Conservation (phyloP, 2,113 vertebrate genomes). For the Nansenia antarctica region DNA sequence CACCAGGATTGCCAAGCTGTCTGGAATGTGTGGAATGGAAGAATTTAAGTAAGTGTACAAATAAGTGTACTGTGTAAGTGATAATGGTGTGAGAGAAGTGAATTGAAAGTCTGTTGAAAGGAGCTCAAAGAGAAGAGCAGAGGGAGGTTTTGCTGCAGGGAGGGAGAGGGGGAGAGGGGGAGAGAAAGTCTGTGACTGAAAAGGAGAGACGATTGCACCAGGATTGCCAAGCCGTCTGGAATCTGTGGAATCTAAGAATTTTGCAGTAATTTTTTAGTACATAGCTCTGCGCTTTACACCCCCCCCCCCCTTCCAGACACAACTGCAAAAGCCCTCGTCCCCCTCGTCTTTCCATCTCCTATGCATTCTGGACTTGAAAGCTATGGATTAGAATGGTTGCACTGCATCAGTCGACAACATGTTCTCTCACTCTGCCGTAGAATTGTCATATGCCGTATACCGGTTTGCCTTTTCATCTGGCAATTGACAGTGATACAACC, state of each 20-base stretch:
- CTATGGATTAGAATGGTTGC: constrained; percentile 35
- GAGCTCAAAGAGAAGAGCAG: too few species aligned
- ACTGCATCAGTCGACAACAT: constrained; percentile 27
- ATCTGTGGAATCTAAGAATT: constrained; percentile 27
- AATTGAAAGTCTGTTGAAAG: constrained; percentile 50
- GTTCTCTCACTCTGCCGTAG: constrained; percentile 28
- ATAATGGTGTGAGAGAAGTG: constrained; percentile 32
- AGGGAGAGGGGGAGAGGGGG: too few species aligned
- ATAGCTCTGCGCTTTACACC: background rate
- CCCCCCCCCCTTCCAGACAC: background rate
- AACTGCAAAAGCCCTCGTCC: background rate
- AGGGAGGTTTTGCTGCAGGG: constrained; percentile 45
- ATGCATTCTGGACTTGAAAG: constrained; percentile 25
- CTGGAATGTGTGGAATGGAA: constrained; percentile 27
- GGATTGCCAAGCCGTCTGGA: background rate
- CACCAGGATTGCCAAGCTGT: background rate
- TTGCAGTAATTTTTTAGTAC: background rate
- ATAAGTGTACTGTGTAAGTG: constrained; percentile 25
- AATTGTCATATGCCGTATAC: constrained; percentile 46
- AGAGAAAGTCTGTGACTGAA: too few species aligned
- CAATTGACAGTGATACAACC: constrained; percentile 42
- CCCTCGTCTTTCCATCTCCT: background rate
- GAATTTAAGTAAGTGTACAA: too few species aligned
- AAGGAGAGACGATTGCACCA: too few species aligned
- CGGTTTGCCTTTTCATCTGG: constrained; percentile 54